A percentile compares a stretch with the other conserved stretches of the same genome.
phyloP scores from a whole-genome alignment of 2,797 vertebrate genomes.

The Sarcophilus harrisii region DNA sequence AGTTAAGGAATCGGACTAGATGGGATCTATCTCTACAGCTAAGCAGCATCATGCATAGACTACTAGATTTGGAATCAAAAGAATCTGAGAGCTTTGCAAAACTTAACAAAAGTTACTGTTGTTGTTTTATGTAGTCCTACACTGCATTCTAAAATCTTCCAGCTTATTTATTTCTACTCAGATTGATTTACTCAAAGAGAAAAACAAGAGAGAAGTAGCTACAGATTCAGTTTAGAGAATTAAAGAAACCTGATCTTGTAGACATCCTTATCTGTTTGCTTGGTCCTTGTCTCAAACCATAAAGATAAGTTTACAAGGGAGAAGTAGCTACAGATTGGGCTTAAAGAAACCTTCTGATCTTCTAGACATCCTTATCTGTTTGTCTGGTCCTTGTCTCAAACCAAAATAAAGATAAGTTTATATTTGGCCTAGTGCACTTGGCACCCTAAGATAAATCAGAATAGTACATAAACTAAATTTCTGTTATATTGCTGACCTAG shows the following conservation, averaged over 20 bases:
- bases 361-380: constrained; percentile 14
- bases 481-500: constrained; percentile 34
- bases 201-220: constrained; percentile 30
- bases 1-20: constrained; percentile 14
- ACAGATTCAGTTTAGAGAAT: constrained; percentile 29
- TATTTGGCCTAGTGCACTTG: not conserved
- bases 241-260: not conserved
- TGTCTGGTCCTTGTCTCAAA: not conserved
- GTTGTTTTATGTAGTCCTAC: constrained; percentile 34
- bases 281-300: not conserved
- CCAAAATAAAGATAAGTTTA: not conserved
- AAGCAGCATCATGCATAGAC: not conserved
- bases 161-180: constrained; percentile 47
- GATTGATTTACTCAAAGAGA: constrained; percentile 31
- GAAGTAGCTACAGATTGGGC: constrained; percentile 25
- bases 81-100: constrained; percentile 12
- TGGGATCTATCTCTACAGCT: not conserved
- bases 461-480: not conserved
- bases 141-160: constrained; percentile 19
- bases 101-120: not conserved
- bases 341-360: not conserved
- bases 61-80: not conserved
- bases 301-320: not conserved
- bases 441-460: not conserved
- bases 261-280: constrained; percentile 3